These are phyloP conservation scores for Cephus pygmeus DNA, from an alignment of 2,888 invertebrate genomes.

Conservation along the genomic window DNA sequence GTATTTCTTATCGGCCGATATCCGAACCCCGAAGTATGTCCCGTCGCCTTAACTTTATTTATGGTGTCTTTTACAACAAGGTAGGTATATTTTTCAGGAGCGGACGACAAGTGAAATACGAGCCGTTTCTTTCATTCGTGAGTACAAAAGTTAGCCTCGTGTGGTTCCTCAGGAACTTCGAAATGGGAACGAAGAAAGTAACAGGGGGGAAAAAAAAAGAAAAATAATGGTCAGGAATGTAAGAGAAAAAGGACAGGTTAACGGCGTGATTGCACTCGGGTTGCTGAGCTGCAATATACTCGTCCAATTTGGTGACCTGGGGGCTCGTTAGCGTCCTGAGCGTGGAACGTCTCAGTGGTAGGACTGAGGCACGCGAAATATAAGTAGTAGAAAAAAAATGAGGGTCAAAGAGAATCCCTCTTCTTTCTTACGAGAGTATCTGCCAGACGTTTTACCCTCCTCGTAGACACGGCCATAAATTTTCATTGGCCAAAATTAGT, in stretches of 20 bases:
- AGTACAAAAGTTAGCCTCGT: too few species aligned
- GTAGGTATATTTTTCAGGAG: conserved; percentile 1
- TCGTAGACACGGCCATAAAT: conserved; percentile 9
- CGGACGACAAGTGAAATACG: too few species aligned
- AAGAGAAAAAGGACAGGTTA: too few species aligned
- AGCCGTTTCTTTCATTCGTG: too few species aligned
- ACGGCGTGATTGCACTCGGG: neutral
- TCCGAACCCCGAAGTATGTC: neutral
- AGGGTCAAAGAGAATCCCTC: neutral
- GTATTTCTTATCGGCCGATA: too few species aligned
- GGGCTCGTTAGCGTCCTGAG: neutral
- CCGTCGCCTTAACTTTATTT: conserved; percentile 2
- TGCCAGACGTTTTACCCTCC: too few species aligned
- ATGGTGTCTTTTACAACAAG: neutral
- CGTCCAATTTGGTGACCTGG: conserved; percentile 1
- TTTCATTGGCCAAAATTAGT: conserved; percentile 14
- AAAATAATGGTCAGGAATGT: too few species aligned
- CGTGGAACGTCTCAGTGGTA: neutral
- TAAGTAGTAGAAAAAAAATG: neutral
- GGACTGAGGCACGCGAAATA: neutral
- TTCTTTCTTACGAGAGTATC: too few species aligned
- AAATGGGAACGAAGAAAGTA: too few species aligned
- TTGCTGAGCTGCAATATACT: conserved; percentile 1
- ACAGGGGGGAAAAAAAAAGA: too few species aligned
- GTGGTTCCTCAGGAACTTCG: too few species aligned